Base-by-base conservation (phyloP, 2,113 vertebrate genomes). In the Bostrychus sinensis region DNA sequence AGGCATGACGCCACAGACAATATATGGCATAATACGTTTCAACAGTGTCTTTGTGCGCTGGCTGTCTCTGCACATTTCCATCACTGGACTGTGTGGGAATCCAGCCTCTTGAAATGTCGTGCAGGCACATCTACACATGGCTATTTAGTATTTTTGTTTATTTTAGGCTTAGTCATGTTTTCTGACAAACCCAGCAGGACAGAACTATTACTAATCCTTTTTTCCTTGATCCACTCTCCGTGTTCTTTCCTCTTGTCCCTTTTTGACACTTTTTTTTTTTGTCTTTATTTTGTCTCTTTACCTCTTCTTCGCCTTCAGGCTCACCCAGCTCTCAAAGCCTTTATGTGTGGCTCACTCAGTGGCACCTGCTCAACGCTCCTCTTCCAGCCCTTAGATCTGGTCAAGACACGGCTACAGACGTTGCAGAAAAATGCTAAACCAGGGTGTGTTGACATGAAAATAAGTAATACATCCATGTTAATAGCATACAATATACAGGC, bases 361-460 rank as follows among this genome's bases (percentile, higher is more conserved):
- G 97, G 97, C 36, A 97, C 95, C 66, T 99, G 95, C 86, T 99
- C 96, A 0, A 94, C 97, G 0, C 92, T 99, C 56, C 95, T 99
- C 32, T 97, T 99, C 86, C 97, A 99, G 66, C 97, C 97, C 16
- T 91, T 99, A 70, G 96, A 99, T 70, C 89, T 99, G 80, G 90
- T 99, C 53, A 99, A 99, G 89, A 98, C 97, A 0, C 93, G 96
- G 5, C 89, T 98, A 48, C 97, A 99, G 87, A 92, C 93, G 0
- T 77, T 94, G 26, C 95, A 95, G 78, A 92, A 93, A 63, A 82
- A 83, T 4, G 86, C 88, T 56, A 87, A 83, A 22, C 88, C 89
- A 0, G 92, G 92, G 92, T 93, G 41, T 20, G 38, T 12, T 10
- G 20, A 43, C 14, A 32, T 1, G 17, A 42, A 42, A 26, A 32